phyloP scores from a whole-genome alignment of 2,113 vertebrate genomes.

The Aptenodytes patagonicus region DNA sequence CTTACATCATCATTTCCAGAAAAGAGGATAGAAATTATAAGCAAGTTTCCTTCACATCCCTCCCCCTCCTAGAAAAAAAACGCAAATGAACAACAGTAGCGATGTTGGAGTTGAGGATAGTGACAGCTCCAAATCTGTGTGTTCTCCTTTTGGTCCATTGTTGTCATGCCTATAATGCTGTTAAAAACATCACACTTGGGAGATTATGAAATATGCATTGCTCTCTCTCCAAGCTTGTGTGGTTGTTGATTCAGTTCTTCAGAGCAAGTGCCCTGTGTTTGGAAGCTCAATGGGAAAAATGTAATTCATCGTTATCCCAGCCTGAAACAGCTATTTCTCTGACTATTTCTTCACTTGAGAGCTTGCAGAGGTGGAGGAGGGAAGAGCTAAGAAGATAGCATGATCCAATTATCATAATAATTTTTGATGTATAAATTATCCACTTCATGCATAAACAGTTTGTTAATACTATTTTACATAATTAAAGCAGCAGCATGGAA shows the following conservation, averaged over 20 bases:
- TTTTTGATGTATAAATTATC: neutral
- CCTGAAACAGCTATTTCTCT: neutral
- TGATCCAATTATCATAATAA: neutral
- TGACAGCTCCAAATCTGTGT: neutral
- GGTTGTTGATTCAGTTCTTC: neutral
- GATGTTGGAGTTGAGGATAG: neutral
- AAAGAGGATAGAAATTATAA: neutral
- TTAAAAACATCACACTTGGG: neutral
- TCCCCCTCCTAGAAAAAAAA: neutral
- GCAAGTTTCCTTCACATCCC: neutral
- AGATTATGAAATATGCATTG: neutral
- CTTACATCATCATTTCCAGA: neutral
- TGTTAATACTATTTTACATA: slow-evolving; percentile 25
- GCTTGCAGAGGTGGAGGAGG: neutral
- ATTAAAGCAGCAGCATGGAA: neutral
- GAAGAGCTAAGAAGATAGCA: neutral
- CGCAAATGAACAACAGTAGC: accelerated
- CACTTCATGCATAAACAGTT: neutral
- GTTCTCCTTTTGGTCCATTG: neutral
- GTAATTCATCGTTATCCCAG: neutral
- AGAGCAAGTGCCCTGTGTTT: neutral
- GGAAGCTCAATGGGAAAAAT: neutral
- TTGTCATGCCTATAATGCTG: neutral
- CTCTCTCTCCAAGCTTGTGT: neutral
- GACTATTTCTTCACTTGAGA: neutral